Evolutionary conservation across 2,888 invertebrate species (phyloP).

Genomic region (Lasioglossum oenotherae): DNA sequence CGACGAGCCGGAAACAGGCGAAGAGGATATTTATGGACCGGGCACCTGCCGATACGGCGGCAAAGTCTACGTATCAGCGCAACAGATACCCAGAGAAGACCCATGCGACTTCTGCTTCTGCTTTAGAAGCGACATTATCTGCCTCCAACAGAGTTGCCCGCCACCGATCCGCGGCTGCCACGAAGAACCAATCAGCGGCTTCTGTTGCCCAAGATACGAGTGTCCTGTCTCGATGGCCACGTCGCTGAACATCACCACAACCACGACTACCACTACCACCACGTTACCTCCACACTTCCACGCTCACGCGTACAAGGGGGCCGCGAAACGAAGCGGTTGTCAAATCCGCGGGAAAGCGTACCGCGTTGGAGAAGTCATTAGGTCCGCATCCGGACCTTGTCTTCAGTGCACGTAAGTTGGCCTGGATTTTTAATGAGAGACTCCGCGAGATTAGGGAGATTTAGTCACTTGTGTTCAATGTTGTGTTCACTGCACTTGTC

Average conservation of each 20-base stretch:
- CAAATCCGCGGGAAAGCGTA: conserved; percentile 94
- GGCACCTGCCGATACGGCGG: conserved; percentile 97
- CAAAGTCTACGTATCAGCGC: conserved; percentile 96
- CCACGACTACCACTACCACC: conserved; percentile 94
- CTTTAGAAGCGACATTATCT: conserved; percentile 97
- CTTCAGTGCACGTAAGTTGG: conserved; percentile 96
- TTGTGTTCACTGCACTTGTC: too few relatives aligned
- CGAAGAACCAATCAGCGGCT: conserved; percentile 96
- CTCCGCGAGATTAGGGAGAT: background rate
- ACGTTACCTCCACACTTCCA: conserved; percentile 94
- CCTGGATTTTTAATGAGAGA: background rate
- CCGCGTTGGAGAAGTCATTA: conserved; percentile 93
- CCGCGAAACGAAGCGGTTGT: conserved; percentile 91
- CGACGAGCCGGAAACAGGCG: too few relatives aligned
- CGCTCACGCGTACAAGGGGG: conserved; percentile 91
- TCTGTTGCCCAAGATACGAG: conserved; percentile 97
- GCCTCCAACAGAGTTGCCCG: conserved; percentile 97
- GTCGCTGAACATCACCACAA: conserved; percentile 92
- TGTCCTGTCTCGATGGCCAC: conserved; percentile 96
- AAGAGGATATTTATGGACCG: conserved; percentile 89
- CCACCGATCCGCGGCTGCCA: conserved; percentile 96
- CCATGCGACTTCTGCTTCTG: conserved; percentile 99
- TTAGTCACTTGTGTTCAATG: too few relatives aligned
- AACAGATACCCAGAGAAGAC: conserved; percentile 97
- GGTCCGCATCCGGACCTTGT: conserved; percentile 95